Conservation (phyloP, 2,113 vertebrate species). For the Xenopus borealis region DNA sequence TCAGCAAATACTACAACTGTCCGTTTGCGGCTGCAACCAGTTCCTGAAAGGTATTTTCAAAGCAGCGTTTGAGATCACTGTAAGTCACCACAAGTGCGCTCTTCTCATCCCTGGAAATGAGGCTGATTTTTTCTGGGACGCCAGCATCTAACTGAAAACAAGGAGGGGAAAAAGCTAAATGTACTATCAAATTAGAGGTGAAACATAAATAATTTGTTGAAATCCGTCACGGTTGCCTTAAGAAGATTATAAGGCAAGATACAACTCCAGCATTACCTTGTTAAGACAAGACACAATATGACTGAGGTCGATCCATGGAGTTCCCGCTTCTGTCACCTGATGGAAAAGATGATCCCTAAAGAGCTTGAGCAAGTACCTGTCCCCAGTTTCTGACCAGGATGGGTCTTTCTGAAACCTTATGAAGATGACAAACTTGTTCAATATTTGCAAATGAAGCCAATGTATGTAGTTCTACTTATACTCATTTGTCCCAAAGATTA, state of each 20-base stretch:
- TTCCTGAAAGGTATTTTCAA: slow-evolving; percentile 99
- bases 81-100: slow-evolving; percentile 97
- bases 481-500: too few species aligned
- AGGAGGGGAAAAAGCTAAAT: not conserved
- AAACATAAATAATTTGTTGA: not conserved
- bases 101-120: slow-evolving; percentile 97
- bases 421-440: slow-evolving; percentile 43
- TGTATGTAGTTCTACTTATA: too few species aligned
- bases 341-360: slow-evolving; percentile 98
- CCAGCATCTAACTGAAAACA: slow-evolving; percentile 88
- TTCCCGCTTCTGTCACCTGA: slow-evolving; percentile 95
- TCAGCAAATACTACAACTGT: slow-evolving; percentile 90
- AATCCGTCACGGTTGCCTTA: not conserved
- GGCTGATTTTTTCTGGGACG: slow-evolving; percentile 97
- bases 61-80: slow-evolving; percentile 98
- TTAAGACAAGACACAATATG: slow-evolving; percentile 99
- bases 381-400: slow-evolving; percentile 96
- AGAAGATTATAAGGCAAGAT: not conserved
- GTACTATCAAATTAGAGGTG: not conserved
- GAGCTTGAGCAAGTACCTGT: slow-evolving; percentile 96
- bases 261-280: slow-evolving; percentile 75
- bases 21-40: slow-evolving; percentile 88
- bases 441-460: not conserved
- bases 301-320: slow-evolving; percentile 98
- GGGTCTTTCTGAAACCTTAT: slow-evolving; percentile 97